Base-by-base conservation (phyloP, 2,113 vertebrate genomes). In the Protobothrops flavoviridis region DNA sequence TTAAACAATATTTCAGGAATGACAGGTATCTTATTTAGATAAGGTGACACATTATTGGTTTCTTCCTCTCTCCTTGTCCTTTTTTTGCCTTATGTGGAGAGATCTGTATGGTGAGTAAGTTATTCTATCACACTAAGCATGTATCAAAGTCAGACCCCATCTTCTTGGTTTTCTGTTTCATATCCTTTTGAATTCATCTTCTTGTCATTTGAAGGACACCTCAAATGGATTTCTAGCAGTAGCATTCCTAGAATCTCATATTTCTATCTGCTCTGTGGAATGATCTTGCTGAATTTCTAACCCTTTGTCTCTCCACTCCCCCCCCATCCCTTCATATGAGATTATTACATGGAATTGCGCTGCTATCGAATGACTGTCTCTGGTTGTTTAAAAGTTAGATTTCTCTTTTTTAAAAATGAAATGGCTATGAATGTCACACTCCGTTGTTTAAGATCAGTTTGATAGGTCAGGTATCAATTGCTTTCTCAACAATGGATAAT, bases 1-100 rank as follows among this genome's bases (percentile, higher is more conserved):
- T 98, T 98, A 97, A 98, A 97, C 45, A 95, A 95, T 96, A 97
- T 97, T 97, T 96, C 95, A 96, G 95, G 95, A 97, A 97, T 97
- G 97, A 97, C 97, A 98, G 97, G 88, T 96, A 97, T 94, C 97
- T 97, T 98, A 97, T 98, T 98, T 98, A 97, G 98, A 97, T 98
- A 97, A 97, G 97, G 96, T 97, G 96, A 97, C 96, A 97, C 93
- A 96, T 97, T 97, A 97, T 92, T 94, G 93, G 95, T 97, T 97
- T 95, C 86, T 93, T 95, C 92, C 53, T 91, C 23, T 50, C 90
- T 59, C 50, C 2, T 17, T 29, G 23, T 96, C 81, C 88, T 94
- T 96, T 94, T 94, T 95, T 97, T 96, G 55, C 93, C 95, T 97
- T 96, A 95, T 94, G 95, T 85, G 93, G 95, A 96, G 93, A 97